Conservation (phyloP, 2,113 vertebrate genomes). For the Plectropomus leopardus region DNA sequence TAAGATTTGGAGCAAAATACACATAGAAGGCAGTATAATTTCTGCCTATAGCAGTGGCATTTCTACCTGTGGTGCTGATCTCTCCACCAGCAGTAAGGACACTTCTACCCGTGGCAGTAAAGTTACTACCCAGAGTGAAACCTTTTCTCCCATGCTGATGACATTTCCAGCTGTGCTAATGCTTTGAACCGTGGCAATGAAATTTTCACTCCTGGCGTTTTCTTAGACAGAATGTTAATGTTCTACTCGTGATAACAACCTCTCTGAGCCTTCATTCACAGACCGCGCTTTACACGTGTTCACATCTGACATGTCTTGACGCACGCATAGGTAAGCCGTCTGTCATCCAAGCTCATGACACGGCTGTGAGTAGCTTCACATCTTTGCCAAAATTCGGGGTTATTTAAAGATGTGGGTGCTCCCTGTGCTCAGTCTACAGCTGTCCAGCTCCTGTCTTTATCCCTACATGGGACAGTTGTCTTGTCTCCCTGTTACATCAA, state of each 20-base stretch:
- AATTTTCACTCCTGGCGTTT: conserved; percentile 15
- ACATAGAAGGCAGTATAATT: not conserved
- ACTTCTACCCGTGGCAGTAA: conserved; percentile 7
- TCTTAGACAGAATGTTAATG: not conserved
- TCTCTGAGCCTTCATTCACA: not conserved
- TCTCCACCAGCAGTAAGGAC: conserved; percentile 20
- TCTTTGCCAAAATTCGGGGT: conserved; percentile 30
- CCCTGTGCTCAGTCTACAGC: conserved; percentile 52
- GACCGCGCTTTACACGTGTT: not conserved
- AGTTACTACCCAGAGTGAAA: conserved; percentile 39
- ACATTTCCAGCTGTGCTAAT: conserved; percentile 32
- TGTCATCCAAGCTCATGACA: conserved; percentile 31
- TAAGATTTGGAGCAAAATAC: conserved; percentile 3
- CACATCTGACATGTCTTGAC: conserved; percentile 3
- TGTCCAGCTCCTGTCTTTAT: conserved; percentile 68
- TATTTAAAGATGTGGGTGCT: conserved; percentile 67
- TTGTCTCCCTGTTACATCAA: conserved; percentile 75
- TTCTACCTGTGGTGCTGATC: conserved; percentile 12
- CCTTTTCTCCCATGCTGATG: conserved; percentile 17
- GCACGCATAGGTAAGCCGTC: conserved; percentile 49
- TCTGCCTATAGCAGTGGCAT: too few species aligned
- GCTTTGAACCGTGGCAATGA: conserved; percentile 17
- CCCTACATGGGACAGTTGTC: conserved; percentile 72
- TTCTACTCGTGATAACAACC: not conserved
- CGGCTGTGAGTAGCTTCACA: conserved; percentile 26